These are phyloP conservation scores for Pristionchus fissidentatus DNA, from an alignment of 2,888 invertebrate genomes.

Conservation along the genomic window DNA sequence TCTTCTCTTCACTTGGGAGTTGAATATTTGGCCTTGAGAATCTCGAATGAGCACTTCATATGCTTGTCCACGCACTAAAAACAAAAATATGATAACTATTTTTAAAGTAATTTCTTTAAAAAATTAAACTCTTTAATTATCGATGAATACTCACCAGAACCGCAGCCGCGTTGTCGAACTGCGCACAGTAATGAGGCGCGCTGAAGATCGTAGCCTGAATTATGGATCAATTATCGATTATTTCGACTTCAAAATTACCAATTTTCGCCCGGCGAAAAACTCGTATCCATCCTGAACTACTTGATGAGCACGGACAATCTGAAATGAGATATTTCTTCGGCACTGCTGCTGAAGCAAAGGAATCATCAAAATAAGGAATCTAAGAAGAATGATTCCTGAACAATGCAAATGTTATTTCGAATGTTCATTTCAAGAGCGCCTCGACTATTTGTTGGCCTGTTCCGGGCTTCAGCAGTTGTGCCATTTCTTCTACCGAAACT, in stretches of 20 bases:
- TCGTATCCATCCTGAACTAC: conserved; percentile 73
- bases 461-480: too few species aligned
- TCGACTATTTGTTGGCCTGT: not conserved
- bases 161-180: conserved; percentile 57
- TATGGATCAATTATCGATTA: conserved; percentile 3
- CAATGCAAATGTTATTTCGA: too few species aligned
- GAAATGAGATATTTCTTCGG: too few species aligned
- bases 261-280: conserved; percentile 53
- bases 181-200: conserved; percentile 64
- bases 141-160: conserved; percentile 47
- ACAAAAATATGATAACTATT: too few species aligned
- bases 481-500: too few species aligned
- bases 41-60: conserved; percentile 45
- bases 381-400: too few species aligned
- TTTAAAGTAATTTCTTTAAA: too few species aligned
- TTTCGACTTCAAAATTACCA: too few species aligned
- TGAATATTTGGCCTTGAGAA: conserved; percentile 35
- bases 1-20: not conserved
- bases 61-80: conserved; percentile 41
- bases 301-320: conserved; percentile 79
- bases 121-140: not conserved
- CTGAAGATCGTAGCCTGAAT: conserved; percentile 60
- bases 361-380: too few species aligned
- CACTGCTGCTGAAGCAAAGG: too few species aligned
- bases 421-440: not conserved